Conservation (phyloP, 2,797 vertebrate genomes). For the Threskiornis aethiopicus region DNA sequence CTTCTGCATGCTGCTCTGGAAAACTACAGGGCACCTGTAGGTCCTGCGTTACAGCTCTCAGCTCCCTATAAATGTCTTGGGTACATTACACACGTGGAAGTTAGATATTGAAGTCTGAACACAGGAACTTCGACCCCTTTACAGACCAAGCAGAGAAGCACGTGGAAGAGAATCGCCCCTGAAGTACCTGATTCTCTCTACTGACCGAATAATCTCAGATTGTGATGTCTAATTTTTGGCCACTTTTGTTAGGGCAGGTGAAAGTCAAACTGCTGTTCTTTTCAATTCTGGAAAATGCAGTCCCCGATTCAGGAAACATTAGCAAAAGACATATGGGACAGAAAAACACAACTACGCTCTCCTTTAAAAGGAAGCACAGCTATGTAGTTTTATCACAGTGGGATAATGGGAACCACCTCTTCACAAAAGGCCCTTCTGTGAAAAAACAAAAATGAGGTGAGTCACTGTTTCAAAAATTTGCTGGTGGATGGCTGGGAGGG, state of each 20-base stretch:
- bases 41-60: background rate
- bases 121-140: background rate
- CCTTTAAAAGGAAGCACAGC: background rate
- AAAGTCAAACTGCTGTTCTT: background rate
- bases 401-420: background rate
- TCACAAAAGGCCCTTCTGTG: background rate
- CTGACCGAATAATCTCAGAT: background rate
- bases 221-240: background rate
- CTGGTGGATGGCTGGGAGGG: background rate
- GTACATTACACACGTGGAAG: background rate
- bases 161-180: background rate
- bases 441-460: background rate
- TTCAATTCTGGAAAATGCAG: background rate
- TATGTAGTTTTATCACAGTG: background rate
- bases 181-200: background rate
- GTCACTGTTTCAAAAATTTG: background rate
- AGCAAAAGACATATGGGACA: background rate
- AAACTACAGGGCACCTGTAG: background rate
- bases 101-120: background rate
- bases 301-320: background rate
- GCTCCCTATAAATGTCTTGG: background rate
- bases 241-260: background rate
- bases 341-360: background rate
- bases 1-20: background rate
- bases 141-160: background rate